A percentile compares a stretch with the other conserved stretches of the same genome.
Evolutionary conservation across 2,888 invertebrate genomes (phyloP).

Genomic region (Zygaena filipendulae): DNA sequence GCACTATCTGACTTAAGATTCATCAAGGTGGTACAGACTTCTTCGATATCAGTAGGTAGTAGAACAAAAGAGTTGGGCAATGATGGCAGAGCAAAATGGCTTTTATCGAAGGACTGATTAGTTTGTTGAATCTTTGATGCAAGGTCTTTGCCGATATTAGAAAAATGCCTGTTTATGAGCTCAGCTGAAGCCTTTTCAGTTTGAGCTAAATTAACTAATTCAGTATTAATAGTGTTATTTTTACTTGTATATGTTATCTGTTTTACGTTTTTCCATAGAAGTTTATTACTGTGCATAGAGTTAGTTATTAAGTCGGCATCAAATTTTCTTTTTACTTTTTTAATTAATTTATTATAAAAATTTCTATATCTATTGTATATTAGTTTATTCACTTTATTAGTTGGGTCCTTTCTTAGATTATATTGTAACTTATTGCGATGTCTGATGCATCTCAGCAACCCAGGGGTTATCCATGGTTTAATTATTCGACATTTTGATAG

Average conservation of each 20-base stretch:
- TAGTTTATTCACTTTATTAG: slow-evolving; percentile 3
- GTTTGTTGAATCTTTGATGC: slow-evolving; percentile 1
- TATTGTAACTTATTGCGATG: slow-evolving; percentile 8
- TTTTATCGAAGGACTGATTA: too few relatives aligned
- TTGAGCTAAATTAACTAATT: slow-evolving; percentile 1
- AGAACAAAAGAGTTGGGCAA: too few relatives aligned
- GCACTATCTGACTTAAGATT: slow-evolving; percentile 7
- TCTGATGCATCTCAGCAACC: slow-evolving; percentile 5
- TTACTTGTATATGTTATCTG: slow-evolving; percentile 1
- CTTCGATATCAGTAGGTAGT: too few relatives aligned
- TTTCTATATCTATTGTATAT: slow-evolving; percentile 5
- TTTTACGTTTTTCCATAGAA: neutral
- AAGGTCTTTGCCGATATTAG: slow-evolving; percentile 2
- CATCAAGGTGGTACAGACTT: too few relatives aligned
- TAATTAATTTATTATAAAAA: slow-evolving; percentile 2
- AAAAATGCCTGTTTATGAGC: slow-evolving; percentile 3
- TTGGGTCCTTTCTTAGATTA: slow-evolving; percentile 1
- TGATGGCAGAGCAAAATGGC: too few relatives aligned
- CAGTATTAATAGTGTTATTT: slow-evolving; percentile 1
- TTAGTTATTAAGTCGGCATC: neutral
- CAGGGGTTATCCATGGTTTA: slow-evolving; percentile 5
- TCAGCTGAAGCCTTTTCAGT: slow-evolving; percentile 1
- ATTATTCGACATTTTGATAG: neutral
- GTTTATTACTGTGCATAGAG: neutral
- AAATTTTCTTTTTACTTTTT: neutral